Conservation (phyloP, 2,888 invertebrate genomes). For the Matsumyia berberina region DNA sequence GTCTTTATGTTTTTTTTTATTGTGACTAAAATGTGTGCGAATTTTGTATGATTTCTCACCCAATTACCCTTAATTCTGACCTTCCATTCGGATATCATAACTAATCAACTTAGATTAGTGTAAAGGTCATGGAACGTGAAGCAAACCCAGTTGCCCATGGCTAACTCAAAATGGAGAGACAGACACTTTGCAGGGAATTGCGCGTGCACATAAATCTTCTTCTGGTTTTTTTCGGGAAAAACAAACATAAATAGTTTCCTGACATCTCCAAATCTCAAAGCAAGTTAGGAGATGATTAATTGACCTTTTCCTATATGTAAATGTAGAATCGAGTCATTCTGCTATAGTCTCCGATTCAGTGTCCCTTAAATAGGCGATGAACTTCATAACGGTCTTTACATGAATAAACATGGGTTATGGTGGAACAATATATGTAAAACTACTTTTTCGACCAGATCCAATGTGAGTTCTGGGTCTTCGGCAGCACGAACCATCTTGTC, state of each 20-base stretch:
- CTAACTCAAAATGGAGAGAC: constrained; percentile 1
- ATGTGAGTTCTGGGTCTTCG: too few species aligned
- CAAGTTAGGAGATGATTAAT: constrained; percentile 20
- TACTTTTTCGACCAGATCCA: too few species aligned
- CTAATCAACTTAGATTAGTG: constrained; percentile 6
- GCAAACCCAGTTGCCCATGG: constrained; percentile 15
- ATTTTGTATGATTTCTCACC: constrained; percentile 9
- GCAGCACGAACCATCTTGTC: too few species aligned
- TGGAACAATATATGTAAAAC: too few species aligned
- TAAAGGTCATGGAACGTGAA: constrained; percentile 23
- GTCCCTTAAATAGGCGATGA: too few species aligned
- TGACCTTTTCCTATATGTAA: background rate
- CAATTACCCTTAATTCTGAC: constrained; percentile 26
- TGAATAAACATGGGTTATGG: too few species aligned
- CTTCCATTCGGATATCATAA: background rate
- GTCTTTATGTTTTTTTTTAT: background rate
- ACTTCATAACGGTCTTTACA: too few species aligned
- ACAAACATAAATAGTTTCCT: constrained; percentile 8
- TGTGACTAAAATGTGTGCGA: background rate
- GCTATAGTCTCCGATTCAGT: too few species aligned
- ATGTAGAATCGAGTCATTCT: background rate
- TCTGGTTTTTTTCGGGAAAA: constrained; percentile 1
- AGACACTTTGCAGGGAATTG: constrained; percentile 4
- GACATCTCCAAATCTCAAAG: constrained; percentile 1
- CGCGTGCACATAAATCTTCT: constrained; percentile 34